Evolutionary conservation across 2,113 vertebrate genomes (phyloP), one percentile per base, ranked within the genome.

Genomic region (Struthio camelus): DNA sequence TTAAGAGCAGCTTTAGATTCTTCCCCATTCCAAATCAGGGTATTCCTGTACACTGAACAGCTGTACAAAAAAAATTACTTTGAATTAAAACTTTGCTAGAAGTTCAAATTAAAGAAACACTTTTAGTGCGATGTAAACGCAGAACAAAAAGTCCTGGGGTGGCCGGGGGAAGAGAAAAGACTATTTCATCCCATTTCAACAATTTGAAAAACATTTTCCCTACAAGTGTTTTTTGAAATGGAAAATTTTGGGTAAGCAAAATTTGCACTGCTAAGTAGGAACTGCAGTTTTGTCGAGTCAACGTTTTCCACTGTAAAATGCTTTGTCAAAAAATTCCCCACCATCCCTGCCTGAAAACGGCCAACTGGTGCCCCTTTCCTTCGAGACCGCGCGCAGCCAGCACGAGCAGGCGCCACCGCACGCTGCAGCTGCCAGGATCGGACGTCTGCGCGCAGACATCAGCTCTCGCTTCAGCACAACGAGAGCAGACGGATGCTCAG

Each of bases 371-470:
- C 14, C 5, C 36, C 73, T 25, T 14, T 1, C 11, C 48, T 78
- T 56, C 84, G 70, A 11, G 28, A 73, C 12, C 14, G 24, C 2
- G 3, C 32, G 7, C 12, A 16, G 59, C 7, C 38, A 48, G 20
- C 24, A 46, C 65, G 10, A 27, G 44, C 5, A 48, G 42, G 42
- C 3, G 4, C 24, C 18, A 14, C n/a, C 32, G 69, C 42, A 2
- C 1, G 0, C 3, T 3, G 0, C 20, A 62, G 51, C 1, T 0
- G 44, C 4, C 53, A 64, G 70, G 42, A 61, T 2, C 6, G 59
- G 34, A 22, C 9, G 23, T 19, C 53, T 4, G 5, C 1, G 3
- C 4, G 27, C 62, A 66, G 28, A 53, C 10, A 23, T 1, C 53
- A 85, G 73, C 42, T 76, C 70, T 42, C 38, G 50, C 64, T 78